Evolutionary conservation across 2,113 vertebrate genomes (phyloP), one percentile per base, ranked within the genome.

Genomic region (Pontoporia blainvillei): DNA sequence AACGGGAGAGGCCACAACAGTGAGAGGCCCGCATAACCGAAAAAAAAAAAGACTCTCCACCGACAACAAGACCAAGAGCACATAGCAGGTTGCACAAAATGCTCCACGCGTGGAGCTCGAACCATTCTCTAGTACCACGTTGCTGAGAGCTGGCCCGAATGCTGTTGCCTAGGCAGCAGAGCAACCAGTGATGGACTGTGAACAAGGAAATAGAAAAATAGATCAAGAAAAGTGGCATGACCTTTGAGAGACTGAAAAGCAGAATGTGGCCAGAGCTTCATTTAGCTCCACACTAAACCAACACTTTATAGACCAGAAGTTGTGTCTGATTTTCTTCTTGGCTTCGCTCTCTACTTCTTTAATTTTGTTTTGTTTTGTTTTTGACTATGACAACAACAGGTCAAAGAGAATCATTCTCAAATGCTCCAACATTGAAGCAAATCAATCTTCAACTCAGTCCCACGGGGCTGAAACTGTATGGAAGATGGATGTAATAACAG

Each of bases 141-240:
- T 36, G 78, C 72, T 66, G 49, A 94, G 86, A 59, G 44, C 67
- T 23, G 61, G 73, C 86, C 87, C 5, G 4, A 66, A 87, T 41
- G 91, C 78, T 93, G 96, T 97, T 97, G 95, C 91, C 97, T 92
- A 93, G 96, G 96, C 69, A 95, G 96, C 96, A 62, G 13, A 79
- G 39, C 78, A 54, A 85, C 93, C 82, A 85, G 7, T 76, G 95
- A 98, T 75, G 83, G 79, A 75, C 95, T 79, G 62, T 31, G 78
- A 93, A 67, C 52, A 66, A 78, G 86, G 27, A 97, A 94, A 69
- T 21, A 91, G 75, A 83, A 93, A 97, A 97, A 95, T 52, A 95
- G 73, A 95, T 93, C 86, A 49, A 96, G 95, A 95, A 76, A 96
- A 96, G 93, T 93, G 96, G 78, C 86, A 66, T 84, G 95, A 95